phyloP scores from a whole-genome alignment of 1,140 invertebrate species.

The Goniozus legneri region DNA sequence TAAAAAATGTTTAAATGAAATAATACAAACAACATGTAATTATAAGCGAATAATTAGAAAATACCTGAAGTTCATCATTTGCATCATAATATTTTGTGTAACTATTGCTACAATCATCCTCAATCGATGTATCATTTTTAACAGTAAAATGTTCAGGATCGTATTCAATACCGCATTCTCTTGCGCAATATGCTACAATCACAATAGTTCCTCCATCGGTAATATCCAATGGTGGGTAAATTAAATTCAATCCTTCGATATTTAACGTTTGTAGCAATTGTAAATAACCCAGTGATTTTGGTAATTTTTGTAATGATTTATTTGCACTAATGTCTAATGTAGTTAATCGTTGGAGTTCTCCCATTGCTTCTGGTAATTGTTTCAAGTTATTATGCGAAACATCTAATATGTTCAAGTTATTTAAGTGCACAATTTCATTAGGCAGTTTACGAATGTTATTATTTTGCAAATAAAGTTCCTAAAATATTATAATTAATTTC shows the following conservation, averaged over 20 bases:
- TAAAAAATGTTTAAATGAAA: conserved; percentile 25
- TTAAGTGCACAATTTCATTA: conserved; percentile 62
- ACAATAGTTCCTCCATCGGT: conserved; percentile 57
- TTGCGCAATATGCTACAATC: conserved; percentile 66
- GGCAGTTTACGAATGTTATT: conserved; percentile 67
- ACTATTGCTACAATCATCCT: conserved; percentile 21
- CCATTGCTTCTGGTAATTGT: conserved; percentile 62
- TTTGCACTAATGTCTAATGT: conserved; percentile 61
- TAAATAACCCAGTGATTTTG: conserved; percentile 61
- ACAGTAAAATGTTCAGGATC: conserved; percentile 28
- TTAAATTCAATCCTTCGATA: conserved; percentile 61
- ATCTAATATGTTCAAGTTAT: conserved; percentile 64
- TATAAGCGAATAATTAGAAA: neutral
- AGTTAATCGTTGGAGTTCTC: conserved; percentile 59
- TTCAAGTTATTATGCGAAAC: conserved; percentile 69
- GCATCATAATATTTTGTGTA: conserved; percentile 30
- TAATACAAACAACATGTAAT: conserved; percentile 7
- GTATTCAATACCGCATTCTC: conserved; percentile 45
- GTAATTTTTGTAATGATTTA: conserved; percentile 57
- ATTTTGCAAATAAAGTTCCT: conserved; percentile 66
- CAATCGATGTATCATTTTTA: conserved; percentile 22
- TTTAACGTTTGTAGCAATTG: conserved; percentile 58
- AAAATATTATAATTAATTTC: conserved; percentile 1
- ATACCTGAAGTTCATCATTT: conserved; percentile 46
- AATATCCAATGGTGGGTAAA: conserved; percentile 63